A percentile compares a stretch with the other conserved stretches of the same genome.
These are phyloP conservation scores for Clarias magur DNA, from an alignment of 2,113 vertebrate genomes.

Conservation along the genomic window DNA sequence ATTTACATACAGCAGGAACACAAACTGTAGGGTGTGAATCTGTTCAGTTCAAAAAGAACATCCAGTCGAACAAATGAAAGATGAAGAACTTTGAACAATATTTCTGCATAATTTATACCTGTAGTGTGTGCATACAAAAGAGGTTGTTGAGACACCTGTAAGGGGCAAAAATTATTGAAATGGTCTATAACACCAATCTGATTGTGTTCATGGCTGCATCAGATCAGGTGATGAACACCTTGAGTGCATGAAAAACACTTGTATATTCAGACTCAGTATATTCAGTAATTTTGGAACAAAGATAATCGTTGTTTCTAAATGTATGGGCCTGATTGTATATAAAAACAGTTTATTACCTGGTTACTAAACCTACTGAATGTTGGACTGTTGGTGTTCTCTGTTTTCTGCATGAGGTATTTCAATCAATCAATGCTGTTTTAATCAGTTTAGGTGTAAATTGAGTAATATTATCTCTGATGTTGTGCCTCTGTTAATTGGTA, in stretches of 20 bases:
- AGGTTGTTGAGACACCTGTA: background rate
- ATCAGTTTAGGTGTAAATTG: background rate
- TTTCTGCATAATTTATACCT: conserved; percentile 1
- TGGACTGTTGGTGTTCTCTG: background rate
- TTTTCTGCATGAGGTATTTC: background rate
- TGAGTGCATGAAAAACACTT: background rate
- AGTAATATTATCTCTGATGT: background rate
- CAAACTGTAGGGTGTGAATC: too few species aligned
- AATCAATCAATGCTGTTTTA: background rate
- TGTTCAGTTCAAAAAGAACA: too few species aligned
- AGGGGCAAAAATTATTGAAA: background rate
- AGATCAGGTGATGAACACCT: background rate
- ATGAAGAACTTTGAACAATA: background rate
- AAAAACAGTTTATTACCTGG: background rate
- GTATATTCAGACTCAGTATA: too few species aligned
- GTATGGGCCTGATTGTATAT: too few species aligned
- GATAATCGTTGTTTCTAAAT: too few species aligned
- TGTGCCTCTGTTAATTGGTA: background rate
- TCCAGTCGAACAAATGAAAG: background rate
- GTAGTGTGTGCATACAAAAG: background rate
- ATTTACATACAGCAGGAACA: too few species aligned
- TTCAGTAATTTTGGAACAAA: too few species aligned
- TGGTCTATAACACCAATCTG: background rate
- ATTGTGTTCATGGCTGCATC: background rate
- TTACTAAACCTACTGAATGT: background rate